Evolutionary conservation across 2,888 invertebrate species (phyloP), one percentile per base, ranked within the genome.

Genomic region (Zonitis immaculata): DNA sequence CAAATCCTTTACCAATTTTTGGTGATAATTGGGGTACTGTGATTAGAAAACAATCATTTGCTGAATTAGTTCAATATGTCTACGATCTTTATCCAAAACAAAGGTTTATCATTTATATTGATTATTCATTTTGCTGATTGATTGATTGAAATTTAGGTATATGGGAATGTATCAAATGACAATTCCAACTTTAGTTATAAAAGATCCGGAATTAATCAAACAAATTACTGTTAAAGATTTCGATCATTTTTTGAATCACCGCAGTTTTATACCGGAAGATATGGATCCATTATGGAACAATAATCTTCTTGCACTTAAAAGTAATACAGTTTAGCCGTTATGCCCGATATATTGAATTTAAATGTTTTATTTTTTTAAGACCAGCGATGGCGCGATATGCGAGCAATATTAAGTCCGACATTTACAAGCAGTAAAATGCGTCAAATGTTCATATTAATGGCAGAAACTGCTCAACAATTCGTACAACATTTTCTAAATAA

Each of bases 361-460:
- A 16, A 9, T 59, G 54, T 11, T 48, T n/a, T n/a, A n/a, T n/a
- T n/a, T n/a, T n/a, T n/a, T n/a, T n/a, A n/a, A 66, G 67, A 62
- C 5, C 59, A 64, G 47, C 39, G 52, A 47, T 74, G 73, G 74
- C 62, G 64, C 28, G 61, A 70, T 11, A 73, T 74, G 71, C 58
- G 74, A 50, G 48, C 66, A 1, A 67, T 69, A 7, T 51, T 74
- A 6, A 72, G 71, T 56, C 72, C 72, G 2, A 63, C 68, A 2
- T 75, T 73, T 50, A 67, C 73, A 4, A 67, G 70, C 26, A 70
- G 71, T 52, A 76, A 75, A 66, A 73, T 76, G 73, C 66, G 65
- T 44, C 39, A 57, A 8, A 69, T 74, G 61, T 73, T 71, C 53
- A 45, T 49, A 1, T 50, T 72, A 3, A 68, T 74, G 25, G 53